phyloP scores from a whole-genome alignment of 2,888 invertebrate species.

The Fissipunctia ypsillon region DNA sequence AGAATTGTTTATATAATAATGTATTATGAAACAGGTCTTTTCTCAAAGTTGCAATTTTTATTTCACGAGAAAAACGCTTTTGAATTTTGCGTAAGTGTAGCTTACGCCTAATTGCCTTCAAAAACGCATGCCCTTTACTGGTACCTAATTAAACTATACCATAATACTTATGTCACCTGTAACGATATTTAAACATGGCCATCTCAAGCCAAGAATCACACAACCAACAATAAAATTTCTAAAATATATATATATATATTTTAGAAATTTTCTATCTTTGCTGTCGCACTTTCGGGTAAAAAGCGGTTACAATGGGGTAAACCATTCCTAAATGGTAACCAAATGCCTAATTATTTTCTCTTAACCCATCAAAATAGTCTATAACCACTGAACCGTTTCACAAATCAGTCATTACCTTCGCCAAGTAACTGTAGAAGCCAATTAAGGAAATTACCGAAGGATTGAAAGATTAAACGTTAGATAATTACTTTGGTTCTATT shows the following conservation, averaged over 20 bases:
- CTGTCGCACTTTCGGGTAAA: neutral
- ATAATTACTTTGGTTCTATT: conserved; percentile 46
- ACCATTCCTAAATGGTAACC: neutral
- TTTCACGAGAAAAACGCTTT: neutral
- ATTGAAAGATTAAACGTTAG: conserved; percentile 46
- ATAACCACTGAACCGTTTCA: conserved; percentile 4
- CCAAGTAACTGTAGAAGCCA: conserved; percentile 23
- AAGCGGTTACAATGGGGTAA: neutral
- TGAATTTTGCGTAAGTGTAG: too few relatives aligned
- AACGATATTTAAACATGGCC: neutral
- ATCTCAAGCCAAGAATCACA: neutral
- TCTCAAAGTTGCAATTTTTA: too few relatives aligned
- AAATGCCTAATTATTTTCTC: neutral
- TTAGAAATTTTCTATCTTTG: too few relatives aligned
- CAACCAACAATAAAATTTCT: too few relatives aligned
- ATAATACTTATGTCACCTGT: too few relatives aligned
- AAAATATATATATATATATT: too few relatives aligned
- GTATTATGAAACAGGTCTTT: too few relatives aligned
- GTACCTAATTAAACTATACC: too few relatives aligned
- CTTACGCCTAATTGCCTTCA: too few relatives aligned
- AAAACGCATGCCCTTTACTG: too few relatives aligned
- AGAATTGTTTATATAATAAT: too few relatives aligned
- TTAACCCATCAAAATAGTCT: conserved; percentile 8
- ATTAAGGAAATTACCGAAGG: conserved; percentile 47
- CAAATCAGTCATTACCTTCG: conserved; percentile 49